Percentiles rank a stretch among this genome's conserved stretches.
phyloP scores from a whole-genome alignment of 2,888 invertebrate genomes.

The Drosophila mercatorum region DNA sequence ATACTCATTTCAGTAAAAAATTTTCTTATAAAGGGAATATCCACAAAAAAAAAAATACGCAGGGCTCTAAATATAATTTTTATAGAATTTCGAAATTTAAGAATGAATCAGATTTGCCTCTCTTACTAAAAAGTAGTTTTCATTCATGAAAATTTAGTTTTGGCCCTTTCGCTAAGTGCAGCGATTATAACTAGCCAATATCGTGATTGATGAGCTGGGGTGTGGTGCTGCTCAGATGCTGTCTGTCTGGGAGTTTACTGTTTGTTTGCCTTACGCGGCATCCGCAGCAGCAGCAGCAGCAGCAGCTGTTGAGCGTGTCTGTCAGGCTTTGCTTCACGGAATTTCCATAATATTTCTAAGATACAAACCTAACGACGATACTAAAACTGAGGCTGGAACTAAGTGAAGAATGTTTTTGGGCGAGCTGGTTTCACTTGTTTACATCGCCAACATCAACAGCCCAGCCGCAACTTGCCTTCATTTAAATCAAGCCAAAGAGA shows the following conservation, averaged over 20 bases:
- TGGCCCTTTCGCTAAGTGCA: constrained; percentile 16
- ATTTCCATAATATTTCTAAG: constrained; percentile 49
- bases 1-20: too few species aligned
- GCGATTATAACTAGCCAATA: constrained; percentile 48
- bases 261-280: constrained; percentile 33
- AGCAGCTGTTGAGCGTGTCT: constrained; percentile 30
- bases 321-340: constrained; percentile 21
- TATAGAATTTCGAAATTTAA: background rate
- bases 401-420: constrained; percentile 83
- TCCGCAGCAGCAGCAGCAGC: constrained; percentile 16
- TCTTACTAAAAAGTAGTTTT: too few species aligned
- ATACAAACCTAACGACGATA: constrained; percentile 33
- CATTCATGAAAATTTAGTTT: background rate
- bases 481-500: constrained; percentile 43
- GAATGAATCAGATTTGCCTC: background rate
- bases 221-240: constrained; percentile 27
- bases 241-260: constrained; percentile 29
- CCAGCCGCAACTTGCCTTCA: constrained; percentile 3
- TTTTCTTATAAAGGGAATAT: too few species aligned
- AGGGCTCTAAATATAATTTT: background rate
- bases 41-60: too few species aligned
- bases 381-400: constrained; percentile 36
- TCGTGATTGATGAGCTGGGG: constrained; percentile 70
- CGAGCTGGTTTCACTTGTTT: constrained; percentile 84
- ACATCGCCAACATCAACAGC: constrained; percentile 52